These are phyloP conservation scores for Catocala sponsa DNA, from an alignment of 2,888 invertebrate species.

Conservation along the genomic window DNA sequence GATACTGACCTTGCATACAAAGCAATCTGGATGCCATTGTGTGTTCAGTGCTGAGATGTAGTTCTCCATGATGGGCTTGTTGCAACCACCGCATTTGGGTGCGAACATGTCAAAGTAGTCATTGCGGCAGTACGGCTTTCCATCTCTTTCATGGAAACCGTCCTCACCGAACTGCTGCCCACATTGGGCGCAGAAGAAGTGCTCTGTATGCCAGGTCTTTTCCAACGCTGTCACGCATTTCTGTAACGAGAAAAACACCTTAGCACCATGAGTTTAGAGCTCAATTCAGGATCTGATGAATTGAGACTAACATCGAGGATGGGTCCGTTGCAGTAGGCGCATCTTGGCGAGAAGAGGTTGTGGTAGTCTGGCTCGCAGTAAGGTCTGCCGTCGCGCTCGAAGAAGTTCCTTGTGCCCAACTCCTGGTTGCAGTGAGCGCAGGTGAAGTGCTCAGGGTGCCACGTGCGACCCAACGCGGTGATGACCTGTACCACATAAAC, in stretches of 20 bases:
- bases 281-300: constrained; percentile 1
- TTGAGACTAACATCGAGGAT: constrained; percentile 96
- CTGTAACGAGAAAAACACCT: constrained; percentile 86
- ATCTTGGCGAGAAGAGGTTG: constrained; percentile 98
- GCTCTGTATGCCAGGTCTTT: constrained; percentile 99
- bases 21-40: constrained; percentile 99
- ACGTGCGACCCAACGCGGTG: constrained; percentile 98
- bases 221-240: constrained; percentile 99
- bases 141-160: constrained; percentile 98
- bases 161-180: constrained; percentile 99
- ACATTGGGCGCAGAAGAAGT: constrained; percentile 99
- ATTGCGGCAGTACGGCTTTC: constrained; percentile 97
- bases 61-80: constrained; percentile 98
- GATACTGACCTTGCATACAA: constrained; percentile 98
- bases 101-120: constrained; percentile 99
- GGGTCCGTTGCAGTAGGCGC: constrained; percentile 99
- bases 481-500: constrained; percentile 89
- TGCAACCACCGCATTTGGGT: constrained; percentile 98
- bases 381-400: constrained; percentile 98
- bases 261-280: constrained; percentile 38
- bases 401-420: constrained; percentile 99
- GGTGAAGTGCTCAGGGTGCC: constrained; percentile 99
- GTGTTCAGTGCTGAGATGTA: constrained; percentile 99
- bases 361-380: constrained; percentile 99
- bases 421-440: constrained; percentile 99